Conservation (phyloP, 2,888 invertebrate species). For the Euphydryas editha region DNA sequence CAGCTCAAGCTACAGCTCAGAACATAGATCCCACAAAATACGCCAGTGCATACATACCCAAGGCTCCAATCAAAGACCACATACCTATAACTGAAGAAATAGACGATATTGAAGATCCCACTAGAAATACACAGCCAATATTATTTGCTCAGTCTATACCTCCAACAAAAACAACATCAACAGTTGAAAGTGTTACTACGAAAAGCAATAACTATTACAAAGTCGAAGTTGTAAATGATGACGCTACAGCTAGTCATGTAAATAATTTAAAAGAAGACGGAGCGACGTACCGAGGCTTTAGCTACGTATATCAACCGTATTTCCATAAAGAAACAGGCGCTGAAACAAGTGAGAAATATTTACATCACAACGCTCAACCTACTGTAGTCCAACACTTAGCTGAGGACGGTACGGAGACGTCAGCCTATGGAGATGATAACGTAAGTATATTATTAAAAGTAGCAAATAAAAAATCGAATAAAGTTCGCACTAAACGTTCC, state of each 20-base stretch:
- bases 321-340: constrained; percentile 45
- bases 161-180: constrained; percentile 48
- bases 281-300: constrained; percentile 49
- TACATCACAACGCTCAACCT: constrained; percentile 60
- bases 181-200: constrained; percentile 54
- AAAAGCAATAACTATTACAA: constrained; percentile 64
- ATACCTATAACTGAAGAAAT: constrained; percentile 76
- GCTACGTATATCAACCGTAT: constrained; percentile 52
- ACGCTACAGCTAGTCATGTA: background rate
- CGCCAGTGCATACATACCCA: constrained; percentile 53
- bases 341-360: constrained; percentile 58
- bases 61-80: constrained; percentile 56
- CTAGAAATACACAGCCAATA: constrained; percentile 46
- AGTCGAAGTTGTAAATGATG: constrained; percentile 51
- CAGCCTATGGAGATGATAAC: constrained; percentile 70
- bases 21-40: constrained; percentile 55
- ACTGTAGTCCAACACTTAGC: constrained; percentile 69
- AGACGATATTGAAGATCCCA: constrained; percentile 70
- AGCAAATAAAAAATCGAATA: constrained; percentile 29
- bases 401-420: constrained; percentile 68
- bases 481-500: constrained; percentile 50
- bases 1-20: constrained; percentile 46
- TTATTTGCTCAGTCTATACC: constrained; percentile 47
- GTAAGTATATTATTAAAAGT: constrained; percentile 62
- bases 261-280: background rate